Base-by-base conservation (phyloP, 2,888 invertebrate species). In the Petrolisthes cinctipes region DNA sequence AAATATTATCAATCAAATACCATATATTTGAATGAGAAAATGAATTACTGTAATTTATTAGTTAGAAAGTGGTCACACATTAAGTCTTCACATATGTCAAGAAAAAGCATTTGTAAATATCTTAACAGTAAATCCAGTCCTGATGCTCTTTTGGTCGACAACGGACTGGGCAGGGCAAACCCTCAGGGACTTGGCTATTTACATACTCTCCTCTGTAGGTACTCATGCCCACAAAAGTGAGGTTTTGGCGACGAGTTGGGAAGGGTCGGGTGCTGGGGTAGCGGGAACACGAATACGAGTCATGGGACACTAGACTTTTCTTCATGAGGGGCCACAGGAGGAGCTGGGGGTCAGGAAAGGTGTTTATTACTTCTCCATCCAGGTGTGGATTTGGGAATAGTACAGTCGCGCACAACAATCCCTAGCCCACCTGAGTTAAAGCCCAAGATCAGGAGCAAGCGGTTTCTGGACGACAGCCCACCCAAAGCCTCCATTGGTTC, bases 321-420 rank as follows among this genome's bases (percentile, higher is more conserved):
- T 80, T 20, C 54, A 89, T 54, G 1, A 83, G 68, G 5, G 89
- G 89, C 89, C 87, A 87, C 66, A 87, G 84, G 6, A 87, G 81
- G 57, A 20, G 61, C 87, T 87, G 73, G 7, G 61, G 23, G 81
- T 37, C 37, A 37, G 37, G 37, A 37, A 37, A 2, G 37, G 37
- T 37, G 37, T 37, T 37, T 37, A 37, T 37, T 37, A 37, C 37
- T 37, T 37, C 17, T 61, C 61, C 61, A 61, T 61, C 9, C 17
- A 14, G 17, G 3, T 61, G 61, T 17, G 61, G 9, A 61, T 61
- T 61, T 61, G 61, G 61, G 61, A 17, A 61, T 37, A 37, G 37
- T 37, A 37, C 37, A 37, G 37, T 37, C 37, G 37, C 37, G 2
- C 37, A 37, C 37, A 0, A 37, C 37, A 37, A 37, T 37, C 37